Evolutionary conservation across 2,113 vertebrate species (phyloP).

Genomic region (Stigmatopora argus): DNA sequence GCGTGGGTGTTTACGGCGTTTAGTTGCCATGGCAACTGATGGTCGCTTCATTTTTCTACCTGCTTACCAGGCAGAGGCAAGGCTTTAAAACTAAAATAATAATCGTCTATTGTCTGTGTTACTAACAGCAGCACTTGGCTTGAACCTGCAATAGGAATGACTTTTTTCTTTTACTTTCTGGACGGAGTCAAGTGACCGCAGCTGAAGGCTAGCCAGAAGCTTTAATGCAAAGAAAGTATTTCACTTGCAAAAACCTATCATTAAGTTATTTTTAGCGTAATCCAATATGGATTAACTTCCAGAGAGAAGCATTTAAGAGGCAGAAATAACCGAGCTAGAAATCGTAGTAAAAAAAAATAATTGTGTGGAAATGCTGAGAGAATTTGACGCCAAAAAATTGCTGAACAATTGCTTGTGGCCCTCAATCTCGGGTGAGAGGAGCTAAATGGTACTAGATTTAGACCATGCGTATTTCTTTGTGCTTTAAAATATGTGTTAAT

Average conservation of each 20-base stretch:
- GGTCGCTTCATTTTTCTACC: not conserved
- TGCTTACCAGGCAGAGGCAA: slow-evolving; percentile 10
- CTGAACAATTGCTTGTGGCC: too few relatives aligned
- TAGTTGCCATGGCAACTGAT: slow-evolving; percentile 28
- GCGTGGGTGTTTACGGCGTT: slow-evolving; percentile 36
- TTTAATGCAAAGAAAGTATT: slow-evolving; percentile 81
- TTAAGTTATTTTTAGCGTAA: slow-evolving; percentile 70
- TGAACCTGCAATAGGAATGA: slow-evolving; percentile 68
- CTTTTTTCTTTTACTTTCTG: slow-evolving; percentile 42
- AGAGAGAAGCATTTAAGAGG: slow-evolving; percentile 55
- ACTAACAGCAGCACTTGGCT: slow-evolving; percentile 53
- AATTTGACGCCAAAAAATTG: not conserved
- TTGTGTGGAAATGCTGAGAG: slow-evolving; percentile 3
- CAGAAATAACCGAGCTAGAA: slow-evolving; percentile 22
- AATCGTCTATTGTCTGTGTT: slow-evolving; percentile 35
- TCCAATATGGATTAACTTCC: slow-evolving; percentile 99
- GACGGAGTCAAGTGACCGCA: slow-evolving; percentile 54
- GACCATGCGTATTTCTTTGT: too few relatives aligned
- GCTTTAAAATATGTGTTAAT: too few relatives aligned
- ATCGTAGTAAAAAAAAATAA: not conserved
- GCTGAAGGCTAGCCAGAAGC: slow-evolving; percentile 50
- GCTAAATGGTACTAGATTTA: not conserved
- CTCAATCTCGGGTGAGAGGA: too few relatives aligned
- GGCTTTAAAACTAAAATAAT: not conserved
- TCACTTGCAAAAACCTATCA: slow-evolving; percentile 48